Conservation (phyloP, 1,140 invertebrate genomes). For the Metopolophium dirhodum region DNA sequence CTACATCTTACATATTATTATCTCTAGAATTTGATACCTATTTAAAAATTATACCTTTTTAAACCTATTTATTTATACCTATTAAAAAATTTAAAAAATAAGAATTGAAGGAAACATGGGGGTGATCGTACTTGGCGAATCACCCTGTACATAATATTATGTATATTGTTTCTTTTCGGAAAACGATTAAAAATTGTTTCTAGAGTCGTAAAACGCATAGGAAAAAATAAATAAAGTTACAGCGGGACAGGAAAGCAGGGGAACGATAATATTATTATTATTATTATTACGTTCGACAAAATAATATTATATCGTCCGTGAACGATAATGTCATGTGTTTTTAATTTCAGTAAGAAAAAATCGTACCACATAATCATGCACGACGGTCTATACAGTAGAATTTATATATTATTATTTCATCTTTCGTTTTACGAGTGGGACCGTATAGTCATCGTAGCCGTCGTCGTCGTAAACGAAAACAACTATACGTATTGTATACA, state of each 20-base stretch:
- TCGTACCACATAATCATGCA: not conserved
- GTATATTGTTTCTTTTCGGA: not conserved
- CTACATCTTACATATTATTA: too few relatives aligned
- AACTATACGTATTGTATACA: not conserved
- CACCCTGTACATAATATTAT: not conserved
- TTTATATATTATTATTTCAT: not conserved
- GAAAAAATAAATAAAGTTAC: not conserved
- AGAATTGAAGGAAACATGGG: not conserved
- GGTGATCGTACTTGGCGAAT: not conserved
- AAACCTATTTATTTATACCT: too few relatives aligned
- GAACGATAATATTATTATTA: not conserved
- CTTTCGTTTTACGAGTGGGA: constrained; percentile 5
- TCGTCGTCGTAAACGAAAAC: not conserved
- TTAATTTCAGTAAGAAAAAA: not conserved
- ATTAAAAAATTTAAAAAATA: not conserved
- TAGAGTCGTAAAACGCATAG: not conserved
- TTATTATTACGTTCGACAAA: not conserved
- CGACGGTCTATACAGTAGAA: not conserved
- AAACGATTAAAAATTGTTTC: not conserved
- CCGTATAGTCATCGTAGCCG: not conserved
- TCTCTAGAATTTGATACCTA: too few relatives aligned
- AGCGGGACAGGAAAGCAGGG: not conserved
- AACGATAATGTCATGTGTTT: not conserved
- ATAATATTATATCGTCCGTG: not conserved
- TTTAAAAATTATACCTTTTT: too few relatives aligned